Conservation (phyloP, 2,113 vertebrate species). For the Hucho hucho region DNA sequence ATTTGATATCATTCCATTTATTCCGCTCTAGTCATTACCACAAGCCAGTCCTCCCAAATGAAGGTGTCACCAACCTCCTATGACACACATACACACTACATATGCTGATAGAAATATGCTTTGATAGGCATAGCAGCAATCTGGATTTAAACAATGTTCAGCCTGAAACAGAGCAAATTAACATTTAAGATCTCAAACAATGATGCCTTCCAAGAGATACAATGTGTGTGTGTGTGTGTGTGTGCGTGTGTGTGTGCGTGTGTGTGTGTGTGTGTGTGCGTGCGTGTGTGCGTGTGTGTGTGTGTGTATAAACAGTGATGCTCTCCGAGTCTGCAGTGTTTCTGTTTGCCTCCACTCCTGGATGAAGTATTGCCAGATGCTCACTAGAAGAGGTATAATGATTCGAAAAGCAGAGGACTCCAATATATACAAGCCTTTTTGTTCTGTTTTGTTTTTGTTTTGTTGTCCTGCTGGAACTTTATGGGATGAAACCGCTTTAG, state of each 20-base stretch:
- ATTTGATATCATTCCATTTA: too few species aligned
- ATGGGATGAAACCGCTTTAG: too few species aligned
- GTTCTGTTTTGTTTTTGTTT: too few species aligned
- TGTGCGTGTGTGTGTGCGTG: too few species aligned
- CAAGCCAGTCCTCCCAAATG: too few species aligned
- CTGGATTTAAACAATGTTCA: constrained; percentile 37
- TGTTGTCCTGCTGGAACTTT: constrained; percentile 16
- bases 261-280: too few species aligned
- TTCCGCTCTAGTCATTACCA: too few species aligned
- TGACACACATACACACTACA: background rate
- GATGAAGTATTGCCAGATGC: constrained; percentile 56
- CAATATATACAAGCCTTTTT: too few species aligned
- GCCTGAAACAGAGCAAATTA: constrained; percentile 44
- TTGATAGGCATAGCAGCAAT: background rate
- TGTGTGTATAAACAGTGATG: constrained; percentile 9
- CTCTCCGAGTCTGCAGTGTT: constrained; percentile 43
- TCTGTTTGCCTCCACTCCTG: constrained; percentile 54
- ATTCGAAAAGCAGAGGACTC: constrained; percentile 41
- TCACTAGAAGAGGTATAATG: constrained; percentile 54
- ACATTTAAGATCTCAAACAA: constrained; percentile 41
- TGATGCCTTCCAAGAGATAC: constrained; percentile 14
- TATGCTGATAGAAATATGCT: background rate
- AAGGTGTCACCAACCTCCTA: too few species aligned
- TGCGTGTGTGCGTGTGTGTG: too few species aligned
- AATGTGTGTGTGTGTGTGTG: too few species aligned